Conservation (phyloP, 2,113 vertebrate species). For the Pseudopipra pipra region DNA sequence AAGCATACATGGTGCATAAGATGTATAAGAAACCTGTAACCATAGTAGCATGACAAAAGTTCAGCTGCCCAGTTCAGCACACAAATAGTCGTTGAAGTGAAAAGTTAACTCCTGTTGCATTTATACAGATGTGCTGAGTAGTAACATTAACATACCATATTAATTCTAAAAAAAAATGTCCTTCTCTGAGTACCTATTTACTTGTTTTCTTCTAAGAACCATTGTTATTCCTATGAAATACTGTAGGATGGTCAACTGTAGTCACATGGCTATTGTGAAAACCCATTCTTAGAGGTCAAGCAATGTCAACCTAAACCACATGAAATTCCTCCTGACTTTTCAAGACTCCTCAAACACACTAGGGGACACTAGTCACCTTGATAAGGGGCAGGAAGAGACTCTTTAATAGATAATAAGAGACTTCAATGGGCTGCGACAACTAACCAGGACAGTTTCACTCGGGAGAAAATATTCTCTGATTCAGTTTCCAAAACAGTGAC, state of each 20-base stretch:
- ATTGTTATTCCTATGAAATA: not conserved
- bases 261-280: not conserved
- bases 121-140: not conserved
- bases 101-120: not conserved
- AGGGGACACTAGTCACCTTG: not conserved
- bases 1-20: not conserved
- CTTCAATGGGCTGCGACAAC: not conserved
- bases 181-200: not conserved
- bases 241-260: not conserved
- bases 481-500: not conserved
- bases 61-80: not conserved
- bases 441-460: not conserved
- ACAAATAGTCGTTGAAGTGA: not conserved
- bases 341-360: not conserved
- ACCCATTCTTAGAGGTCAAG: not conserved
- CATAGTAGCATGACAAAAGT: not conserved
- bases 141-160: not conserved
- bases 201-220: not conserved
- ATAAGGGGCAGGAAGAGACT: not conserved
- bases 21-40: not conserved
- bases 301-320: not conserved
- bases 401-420: not conserved
- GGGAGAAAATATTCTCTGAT: not conserved
- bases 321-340: not conserved
- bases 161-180: not conserved